A percentile compares a stretch with the other conserved stretches of the same genome.
phyloP scores from a whole-genome alignment of 1,140 invertebrate genomes.

The Drosophila sp. region DNA sequence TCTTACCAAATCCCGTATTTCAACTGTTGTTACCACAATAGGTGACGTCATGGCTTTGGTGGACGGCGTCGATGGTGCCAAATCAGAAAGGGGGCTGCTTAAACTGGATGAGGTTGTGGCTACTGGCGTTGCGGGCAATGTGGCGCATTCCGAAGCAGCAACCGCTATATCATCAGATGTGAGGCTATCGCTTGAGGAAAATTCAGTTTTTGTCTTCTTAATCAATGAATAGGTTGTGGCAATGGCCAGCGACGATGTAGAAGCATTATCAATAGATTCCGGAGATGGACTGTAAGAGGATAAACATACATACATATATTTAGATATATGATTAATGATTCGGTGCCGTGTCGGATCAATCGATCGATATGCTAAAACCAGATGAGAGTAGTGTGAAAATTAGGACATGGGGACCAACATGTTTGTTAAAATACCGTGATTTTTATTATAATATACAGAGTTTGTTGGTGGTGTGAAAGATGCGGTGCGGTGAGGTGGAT shows the following conservation, averaged over 20 bases:
- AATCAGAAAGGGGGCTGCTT: constrained; percentile 55
- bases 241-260: constrained; percentile 54
- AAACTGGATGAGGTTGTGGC: constrained; percentile 44
- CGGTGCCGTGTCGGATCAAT: no score
- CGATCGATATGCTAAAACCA: not conserved
- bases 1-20: constrained; percentile 62
- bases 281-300: constrained; percentile 52
- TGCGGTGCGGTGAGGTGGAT: not conserved
- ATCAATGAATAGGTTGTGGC: constrained; percentile 57
- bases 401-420: not conserved
- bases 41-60: constrained; percentile 61
- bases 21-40: constrained; percentile 58
- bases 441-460: not conserved
- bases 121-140: constrained; percentile 52
- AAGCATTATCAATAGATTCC: constrained; percentile 27
- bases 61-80: constrained; percentile 61
- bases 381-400: not conserved
- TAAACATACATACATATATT: not conserved
- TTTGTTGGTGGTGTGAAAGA: not conserved
- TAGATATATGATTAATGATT: not conserved
- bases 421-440: no score
- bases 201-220: constrained; percentile 30
- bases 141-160: constrained; percentile 44
- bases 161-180: constrained; percentile 37
- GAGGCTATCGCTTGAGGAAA: constrained; percentile 11